Evolutionary conservation across 1,140 invertebrate species (phyloP), one percentile per base, ranked within the genome.

Genomic region (Helicoverpa zea): DNA sequence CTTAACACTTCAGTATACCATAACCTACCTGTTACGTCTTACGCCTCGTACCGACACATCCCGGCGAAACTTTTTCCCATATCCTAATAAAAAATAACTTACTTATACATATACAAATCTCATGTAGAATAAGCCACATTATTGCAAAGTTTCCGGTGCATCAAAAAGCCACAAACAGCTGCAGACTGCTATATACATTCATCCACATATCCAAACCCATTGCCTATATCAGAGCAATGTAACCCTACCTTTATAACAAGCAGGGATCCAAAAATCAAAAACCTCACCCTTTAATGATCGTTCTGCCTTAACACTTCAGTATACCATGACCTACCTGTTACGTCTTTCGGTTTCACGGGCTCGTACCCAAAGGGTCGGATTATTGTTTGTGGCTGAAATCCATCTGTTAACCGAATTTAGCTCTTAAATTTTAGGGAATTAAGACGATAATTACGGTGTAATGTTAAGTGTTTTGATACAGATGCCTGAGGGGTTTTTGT

Each of bases 391-490:
- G 63, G 63, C 16, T 49, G 35, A 35, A 66, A 66, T 66, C 63
- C 63, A 66, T 66, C 63, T 66, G 63, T 49, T 66, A 49, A 16
- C 47, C 63, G 63, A 66, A 66, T 66, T 49, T 66, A 66, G 63
- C 63, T 30, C 16, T 66, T 66, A 49, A 66, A 49, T 18, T 59
- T 30, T 30, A 12, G 2, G 58, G 13, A 11, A 29, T 10, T 47
- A 66, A 66, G 63, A 49, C 12, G 7, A 43, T 66, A 66, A 66
- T 66, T 59, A 23, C 29, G 18, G 12, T 13, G 13, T 16, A 4
- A 30, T 29, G 23, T 59, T 59, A 30, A 12, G 2, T 59, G 11
- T 5, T 29, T 59, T 29, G n/a, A 35, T 35, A 35, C 35, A 2
- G 35, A 35, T 35, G 35, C 35, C 35, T 7, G 3, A 5, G 7